Evolutionary conservation across 1,140 invertebrate genomes (phyloP).

Genomic region (Caligus rogercresseyi): DNA sequence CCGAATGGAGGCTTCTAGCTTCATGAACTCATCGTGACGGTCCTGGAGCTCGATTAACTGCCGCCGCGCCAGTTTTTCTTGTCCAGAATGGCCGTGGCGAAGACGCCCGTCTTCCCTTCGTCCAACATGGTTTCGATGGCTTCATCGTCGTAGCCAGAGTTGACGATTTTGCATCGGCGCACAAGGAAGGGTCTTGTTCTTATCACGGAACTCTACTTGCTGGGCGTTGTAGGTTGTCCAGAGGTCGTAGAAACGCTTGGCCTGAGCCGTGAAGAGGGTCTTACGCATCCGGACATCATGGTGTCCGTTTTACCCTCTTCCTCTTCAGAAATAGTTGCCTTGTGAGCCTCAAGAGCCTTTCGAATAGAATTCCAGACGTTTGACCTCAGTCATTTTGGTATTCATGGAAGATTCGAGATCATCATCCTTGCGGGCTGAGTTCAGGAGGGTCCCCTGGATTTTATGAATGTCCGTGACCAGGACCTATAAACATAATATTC

Average conservation of each 20-base stretch:
- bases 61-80: slow-evolving; percentile 9
- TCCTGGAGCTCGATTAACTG: slow-evolving; percentile 12
- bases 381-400: not conserved
- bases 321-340: not conserved
- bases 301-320: not conserved
- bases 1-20: slow-evolving; percentile 1
- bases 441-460: slow-evolving; percentile 5
- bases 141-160: not conserved
- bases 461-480: not conserved
- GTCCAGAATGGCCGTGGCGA: slow-evolving; percentile 13
- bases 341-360: not conserved
- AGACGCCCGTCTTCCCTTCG: slow-evolving; percentile 7
- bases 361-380: not conserved
- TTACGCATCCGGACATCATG: not conserved
- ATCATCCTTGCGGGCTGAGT: slow-evolving; percentile 1
- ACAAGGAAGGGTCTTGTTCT: slow-evolving; percentile 2
- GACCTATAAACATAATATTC: not conserved
- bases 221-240: slow-evolving; percentile 6
- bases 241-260: slow-evolving; percentile 9
- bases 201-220: slow-evolving; percentile 10
- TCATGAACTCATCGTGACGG: slow-evolving; percentile 13
- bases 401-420: not conserved
- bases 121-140: slow-evolving; percentile 10
- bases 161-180: slow-evolving; percentile 6
- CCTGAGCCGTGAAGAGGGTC: not conserved